Base-by-base conservation (phyloP, 2,113 vertebrate genomes). In the Rhombomys opimus region DNA sequence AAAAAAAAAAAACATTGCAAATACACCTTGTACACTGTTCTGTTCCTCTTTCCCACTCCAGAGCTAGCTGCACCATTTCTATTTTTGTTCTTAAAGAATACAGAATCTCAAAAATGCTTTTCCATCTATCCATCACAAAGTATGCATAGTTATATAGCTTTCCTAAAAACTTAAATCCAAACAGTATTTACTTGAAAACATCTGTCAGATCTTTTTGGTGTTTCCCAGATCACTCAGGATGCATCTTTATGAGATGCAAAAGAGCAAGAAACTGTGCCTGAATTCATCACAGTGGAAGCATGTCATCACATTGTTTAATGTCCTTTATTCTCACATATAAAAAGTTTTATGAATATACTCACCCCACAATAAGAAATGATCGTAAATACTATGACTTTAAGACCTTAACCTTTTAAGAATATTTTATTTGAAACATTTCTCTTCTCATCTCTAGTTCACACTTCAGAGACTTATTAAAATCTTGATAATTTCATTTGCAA, bases 381-480 rank as follows among this genome's bases (percentile, higher is more conserved):
- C 95, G 94, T 95, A 76, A 54, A 90, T 89, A 46, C 94, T 88
- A 78, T 96, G 89, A 77, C 96, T 97, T 97, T 97, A 98, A 97
- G 91, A 92, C 88, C 30, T 97, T 96, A 97, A 98, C 95, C 96
- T 98, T 98, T 97, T 68, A 96, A 92, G 70, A 97, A 97, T 95
- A 91, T 72, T 98, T 98, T 98, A 98, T 98, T 98, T 98, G 95
- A 94, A 97, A 98, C 72, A 97, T 98, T 98, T 98, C 98, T 98
- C 97, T 98, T 98, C 96, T 98, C 96, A 92, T 89, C 94, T 90
- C 70, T 97, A 96, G 97, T 97, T 98, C 97, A 96, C 85, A 96
- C 97, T 95, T 98, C 82, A 87, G 97, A 97, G 95, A 94, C 96
- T 98, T 98, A 97, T 98, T 98, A 98, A 96, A 93, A 89, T 96